phyloP scores from a whole-genome alignment of 2,797 vertebrate species.

The Chelonia mydas region DNA sequence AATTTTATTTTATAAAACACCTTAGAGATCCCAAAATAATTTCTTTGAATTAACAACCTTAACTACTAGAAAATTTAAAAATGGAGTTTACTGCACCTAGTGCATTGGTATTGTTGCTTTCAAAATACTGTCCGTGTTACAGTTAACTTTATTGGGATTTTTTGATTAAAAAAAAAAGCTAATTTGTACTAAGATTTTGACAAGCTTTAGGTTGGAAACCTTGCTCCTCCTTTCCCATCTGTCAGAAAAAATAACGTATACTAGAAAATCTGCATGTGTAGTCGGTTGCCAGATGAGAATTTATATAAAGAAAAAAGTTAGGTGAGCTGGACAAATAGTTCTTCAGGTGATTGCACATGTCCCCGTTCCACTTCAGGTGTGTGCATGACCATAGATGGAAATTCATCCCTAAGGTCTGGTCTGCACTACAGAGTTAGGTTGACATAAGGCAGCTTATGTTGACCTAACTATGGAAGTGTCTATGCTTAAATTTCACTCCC shows the following conservation, averaged over 20 bases:
- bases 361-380: background rate
- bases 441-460: background rate
- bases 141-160: background rate
- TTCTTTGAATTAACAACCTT: background rate
- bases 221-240: background rate
- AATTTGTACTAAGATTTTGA: background rate
- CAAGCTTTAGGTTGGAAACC: background rate
- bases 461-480: background rate
- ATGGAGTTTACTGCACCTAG: accelerated
- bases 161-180: background rate
- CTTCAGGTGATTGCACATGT: background rate
- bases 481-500: background rate
- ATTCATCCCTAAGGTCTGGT: background rate
- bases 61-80: background rate
- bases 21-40: background rate
- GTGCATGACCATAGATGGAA: background rate
- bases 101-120: background rate
- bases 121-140: background rate
- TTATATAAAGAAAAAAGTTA: background rate
- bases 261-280: accelerated
- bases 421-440: background rate
- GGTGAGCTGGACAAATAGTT: background rate
- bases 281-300: background rate
- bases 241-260: background rate
- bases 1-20: background rate